Base-by-base conservation (phyloP, 2,888 invertebrate species). In the Calephelis perditalis region DNA sequence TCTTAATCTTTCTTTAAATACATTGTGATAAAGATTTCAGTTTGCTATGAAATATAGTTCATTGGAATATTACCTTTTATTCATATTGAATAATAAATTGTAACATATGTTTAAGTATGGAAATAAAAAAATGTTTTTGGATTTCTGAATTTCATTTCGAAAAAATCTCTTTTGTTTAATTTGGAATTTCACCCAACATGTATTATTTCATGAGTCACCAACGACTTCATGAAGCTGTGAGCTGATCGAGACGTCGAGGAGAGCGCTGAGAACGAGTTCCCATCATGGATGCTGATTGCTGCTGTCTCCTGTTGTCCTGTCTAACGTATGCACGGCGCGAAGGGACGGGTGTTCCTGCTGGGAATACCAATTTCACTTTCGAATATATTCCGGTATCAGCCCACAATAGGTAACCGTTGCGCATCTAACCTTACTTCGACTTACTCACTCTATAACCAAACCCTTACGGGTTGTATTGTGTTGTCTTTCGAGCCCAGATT, bases 61-160 rank as follows among this genome's bases (percentile, higher is more conserved):
- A 85, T 88, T 88, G 86, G 78, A 88, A 86, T 73, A 80, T 74
- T 73, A 74, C 74, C 60, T 80, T 80, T 86, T 87, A 88, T 90
- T 90, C 89, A 90, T 86, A 88, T 90, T 89, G 89, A 89, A 90
- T 90, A 85, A 73, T 76, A 79, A 79, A 78, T 83, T 89, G 87
- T 90, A 84, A 84, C 86, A 84, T 90, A 89, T 86, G 83, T 89
- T 87, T 88, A 87, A 88, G 86, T 89, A 89, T 88, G 86, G 72
- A 77, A 87, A 88, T 85, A 85, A 89, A 86, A 79, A 72, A 74
- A 67, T 75, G 75, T 81, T 63, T 74, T 70, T 70, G 63, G 67
- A 67, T 78, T 75, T 76, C 77, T 71, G 81, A 69, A 80, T 76
- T 83, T 76, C 75, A 76, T 76, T 77, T 70, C 66, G 44, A 66